Percentiles rank a stretch among this genome's conserved stretches.
phyloP scores from a whole-genome alignment of 2,888 invertebrate species.

The Andrena trimmerana region DNA sequence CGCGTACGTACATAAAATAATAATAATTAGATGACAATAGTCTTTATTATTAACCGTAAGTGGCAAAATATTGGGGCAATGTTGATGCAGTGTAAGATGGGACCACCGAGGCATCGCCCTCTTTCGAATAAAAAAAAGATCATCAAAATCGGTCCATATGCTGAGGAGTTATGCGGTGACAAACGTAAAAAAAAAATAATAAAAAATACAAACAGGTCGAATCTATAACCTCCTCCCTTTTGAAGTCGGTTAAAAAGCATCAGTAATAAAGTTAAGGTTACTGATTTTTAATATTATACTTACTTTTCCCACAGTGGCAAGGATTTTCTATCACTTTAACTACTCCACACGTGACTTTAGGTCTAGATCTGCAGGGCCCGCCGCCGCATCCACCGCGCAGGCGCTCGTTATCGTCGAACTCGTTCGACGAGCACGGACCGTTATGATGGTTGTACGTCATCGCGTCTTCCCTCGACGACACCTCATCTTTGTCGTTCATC shows the following conservation, averaged over 20 bases:
- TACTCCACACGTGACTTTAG: conserved; percentile 26
- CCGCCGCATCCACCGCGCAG: conserved; percentile 78
- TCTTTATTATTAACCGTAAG: too few relatives aligned
- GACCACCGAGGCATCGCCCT: too few relatives aligned
- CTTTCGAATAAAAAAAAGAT: too few relatives aligned
- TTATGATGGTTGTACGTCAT: conserved; percentile 38
- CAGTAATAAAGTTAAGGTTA: not conserved
- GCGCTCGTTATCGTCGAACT: conserved; percentile 65
- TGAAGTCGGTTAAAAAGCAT: not conserved
- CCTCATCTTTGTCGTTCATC: conserved; percentile 47
- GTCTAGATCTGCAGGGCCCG: conserved; percentile 29
- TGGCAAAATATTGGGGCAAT: too few relatives aligned
- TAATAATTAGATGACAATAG: too few relatives aligned
- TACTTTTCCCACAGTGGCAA: conserved; percentile 36
- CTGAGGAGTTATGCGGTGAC: too few relatives aligned
- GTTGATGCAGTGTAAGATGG: too few relatives aligned
- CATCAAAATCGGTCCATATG: too few relatives aligned
- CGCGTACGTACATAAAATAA: too few relatives aligned
- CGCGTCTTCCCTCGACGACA: conserved; percentile 27
- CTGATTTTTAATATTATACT: not conserved
- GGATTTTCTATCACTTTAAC: conserved; percentile 27
- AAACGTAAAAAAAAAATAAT: too few relatives aligned
- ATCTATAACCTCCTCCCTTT: too few relatives aligned
- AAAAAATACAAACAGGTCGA: too few relatives aligned
- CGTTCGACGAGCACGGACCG: conserved; percentile 43